phyloP scores from a whole-genome alignment of 2,113 vertebrate genomes.

The Phyllostomus discolor region DNA sequence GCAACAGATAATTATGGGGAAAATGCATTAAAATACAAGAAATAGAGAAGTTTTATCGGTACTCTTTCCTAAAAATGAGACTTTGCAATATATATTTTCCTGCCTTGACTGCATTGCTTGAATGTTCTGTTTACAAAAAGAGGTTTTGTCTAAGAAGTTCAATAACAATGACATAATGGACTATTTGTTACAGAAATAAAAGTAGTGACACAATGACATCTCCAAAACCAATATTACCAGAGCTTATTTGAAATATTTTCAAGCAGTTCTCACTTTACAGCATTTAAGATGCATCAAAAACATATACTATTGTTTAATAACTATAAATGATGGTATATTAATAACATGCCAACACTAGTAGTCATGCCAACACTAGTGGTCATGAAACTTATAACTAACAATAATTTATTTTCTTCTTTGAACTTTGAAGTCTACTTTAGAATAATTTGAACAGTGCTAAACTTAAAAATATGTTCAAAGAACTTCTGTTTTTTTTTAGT shows the following conservation, averaged over 20 bases:
- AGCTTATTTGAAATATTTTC: not conserved
- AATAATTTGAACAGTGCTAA: not conserved
- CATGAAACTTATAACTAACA: not conserved
- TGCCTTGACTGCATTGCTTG: not conserved
- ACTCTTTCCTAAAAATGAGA: not conserved
- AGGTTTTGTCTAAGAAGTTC: not conserved
- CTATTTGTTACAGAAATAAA: not conserved
- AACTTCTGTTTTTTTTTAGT: not conserved
- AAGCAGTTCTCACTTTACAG: not conserved
- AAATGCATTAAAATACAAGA: not conserved
- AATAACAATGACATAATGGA: not conserved
- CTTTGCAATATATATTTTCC: not conserved
- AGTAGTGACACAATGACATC: not conserved
- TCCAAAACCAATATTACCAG: not conserved
- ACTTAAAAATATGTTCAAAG: not conserved
- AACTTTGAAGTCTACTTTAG: not conserved
- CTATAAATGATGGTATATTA: not conserved
- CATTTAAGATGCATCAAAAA: not conserved
- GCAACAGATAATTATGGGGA: not conserved
- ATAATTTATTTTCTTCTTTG: not conserved
- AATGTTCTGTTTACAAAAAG: conserved; percentile 1
- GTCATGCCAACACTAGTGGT: not conserved
- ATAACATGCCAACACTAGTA: not conserved
- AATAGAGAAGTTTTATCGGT: not conserved
- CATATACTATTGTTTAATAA: not conserved